phyloP scores from a whole-genome alignment of 2,113 vertebrate genomes.

The Indicator indicator region DNA sequence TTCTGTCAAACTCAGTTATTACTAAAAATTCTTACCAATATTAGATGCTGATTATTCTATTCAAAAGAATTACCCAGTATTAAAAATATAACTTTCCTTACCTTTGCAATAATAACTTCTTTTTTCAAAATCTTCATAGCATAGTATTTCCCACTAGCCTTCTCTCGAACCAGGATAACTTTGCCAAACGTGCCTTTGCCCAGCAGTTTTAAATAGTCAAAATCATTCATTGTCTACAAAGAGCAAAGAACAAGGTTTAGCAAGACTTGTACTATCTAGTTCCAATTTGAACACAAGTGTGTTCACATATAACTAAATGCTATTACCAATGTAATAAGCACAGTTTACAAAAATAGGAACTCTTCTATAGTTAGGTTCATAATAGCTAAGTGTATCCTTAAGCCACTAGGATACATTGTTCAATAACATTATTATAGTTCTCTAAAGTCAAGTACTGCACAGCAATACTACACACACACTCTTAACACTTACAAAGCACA shows the following conservation, averaged over 20 bases:
- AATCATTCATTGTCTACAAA: constrained; percentile 96
- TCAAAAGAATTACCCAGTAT: neutral
- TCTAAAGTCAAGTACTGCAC: neutral
- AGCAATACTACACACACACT: neutral
- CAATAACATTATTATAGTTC: neutral
- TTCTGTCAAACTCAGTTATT: neutral
- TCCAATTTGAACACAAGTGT: neutral
- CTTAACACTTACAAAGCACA: neutral
- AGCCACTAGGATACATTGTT: neutral
- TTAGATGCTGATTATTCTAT: neutral
- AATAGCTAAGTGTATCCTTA: neutral
- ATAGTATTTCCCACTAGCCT: constrained; percentile 97
- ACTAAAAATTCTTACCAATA: neutral
- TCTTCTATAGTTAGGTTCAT: neutral
- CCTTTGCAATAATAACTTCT: constrained; percentile 99
- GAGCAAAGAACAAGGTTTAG: constrained; percentile 28
- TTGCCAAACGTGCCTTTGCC: constrained; percentile 98
- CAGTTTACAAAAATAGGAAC: neutral
- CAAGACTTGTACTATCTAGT: neutral
- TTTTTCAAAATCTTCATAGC: constrained; percentile 99
- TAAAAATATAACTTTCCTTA: constrained; percentile 51
- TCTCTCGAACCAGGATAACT: constrained; percentile 97
- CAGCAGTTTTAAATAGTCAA: constrained; percentile 98
- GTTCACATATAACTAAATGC: neutral
- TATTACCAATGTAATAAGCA: neutral